phyloP scores from a whole-genome alignment of 37 sponge, comb jelly and placozoan genomes.

The Petrosia ficiformis region DNA sequence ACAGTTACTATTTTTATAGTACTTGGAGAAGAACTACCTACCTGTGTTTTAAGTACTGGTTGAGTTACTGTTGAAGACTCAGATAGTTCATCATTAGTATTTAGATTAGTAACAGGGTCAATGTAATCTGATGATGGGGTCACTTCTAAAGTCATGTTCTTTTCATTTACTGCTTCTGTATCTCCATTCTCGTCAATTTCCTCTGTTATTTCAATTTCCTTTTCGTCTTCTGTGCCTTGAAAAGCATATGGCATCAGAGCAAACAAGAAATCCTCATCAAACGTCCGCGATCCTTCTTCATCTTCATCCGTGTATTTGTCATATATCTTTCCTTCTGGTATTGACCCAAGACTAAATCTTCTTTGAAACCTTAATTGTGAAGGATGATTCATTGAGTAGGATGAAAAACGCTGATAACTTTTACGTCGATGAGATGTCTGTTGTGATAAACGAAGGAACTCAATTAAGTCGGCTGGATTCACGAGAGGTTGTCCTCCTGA shows the following conservation, averaged over 20 bases:
- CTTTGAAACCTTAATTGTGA: slow-evolving; percentile 41
- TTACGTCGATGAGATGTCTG: not conserved
- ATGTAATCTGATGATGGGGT: too few relatives aligned
- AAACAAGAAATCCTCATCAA: not conserved
- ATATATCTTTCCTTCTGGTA: slow-evolving; percentile 71
- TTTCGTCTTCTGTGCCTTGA: slow-evolving; percentile 7
- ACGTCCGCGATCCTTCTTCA: not conserved
- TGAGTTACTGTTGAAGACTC: too few relatives aligned
- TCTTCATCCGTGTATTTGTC: slow-evolving; percentile 24
- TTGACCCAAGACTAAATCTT: slow-evolving; percentile 66
- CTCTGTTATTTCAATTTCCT: too few relatives aligned
- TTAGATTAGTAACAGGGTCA: too few relatives aligned
- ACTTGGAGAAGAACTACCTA: too few relatives aligned
- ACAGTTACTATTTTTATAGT: too few relatives aligned
- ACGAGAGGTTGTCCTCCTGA: not conserved
- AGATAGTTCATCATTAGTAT: too few relatives aligned
- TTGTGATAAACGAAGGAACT: not conserved
- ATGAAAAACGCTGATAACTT: not conserved
- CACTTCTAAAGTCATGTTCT: too few relatives aligned
- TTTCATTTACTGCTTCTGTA: too few relatives aligned
- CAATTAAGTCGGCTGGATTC: not conserved
- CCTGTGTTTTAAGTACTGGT: too few relatives aligned
- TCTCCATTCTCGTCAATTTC: too few relatives aligned
- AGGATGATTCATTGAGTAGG: not conserved
- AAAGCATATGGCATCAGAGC: slow-evolving; percentile 5